phyloP scores from a whole-genome alignment of 2,113 vertebrate genomes.

The Cryptotis parvus region DNA sequence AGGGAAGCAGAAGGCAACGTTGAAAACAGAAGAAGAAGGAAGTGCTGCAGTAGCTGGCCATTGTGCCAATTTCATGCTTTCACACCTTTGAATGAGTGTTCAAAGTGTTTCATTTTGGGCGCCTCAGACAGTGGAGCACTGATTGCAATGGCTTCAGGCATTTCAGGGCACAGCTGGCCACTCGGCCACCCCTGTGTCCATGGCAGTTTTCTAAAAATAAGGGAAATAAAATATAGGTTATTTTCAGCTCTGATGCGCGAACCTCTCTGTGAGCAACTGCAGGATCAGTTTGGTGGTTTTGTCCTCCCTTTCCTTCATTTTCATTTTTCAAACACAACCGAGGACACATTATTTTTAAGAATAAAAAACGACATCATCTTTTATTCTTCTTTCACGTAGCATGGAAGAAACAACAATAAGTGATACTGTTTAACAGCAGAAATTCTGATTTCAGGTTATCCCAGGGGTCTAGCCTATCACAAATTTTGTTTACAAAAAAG shows the following conservation, averaged over 20 bases:
- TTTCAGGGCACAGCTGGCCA: slow-evolving; percentile 63
- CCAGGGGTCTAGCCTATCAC: neutral
- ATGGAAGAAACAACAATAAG: slow-evolving; percentile 17
- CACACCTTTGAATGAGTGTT: slow-evolving; percentile 78
- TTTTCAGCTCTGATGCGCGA: slow-evolving; percentile 72
- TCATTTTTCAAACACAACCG: neutral
- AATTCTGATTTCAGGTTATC: slow-evolving; percentile 12
- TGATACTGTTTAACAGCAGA: slow-evolving; percentile 13
- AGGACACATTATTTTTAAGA: slow-evolving; percentile 18
- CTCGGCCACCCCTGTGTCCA: slow-evolving; percentile 45
- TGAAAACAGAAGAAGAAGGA: slow-evolving; percentile 15
- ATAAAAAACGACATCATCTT: neutral
- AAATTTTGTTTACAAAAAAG: neutral
- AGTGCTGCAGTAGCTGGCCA: neutral
- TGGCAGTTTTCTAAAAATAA: slow-evolving; percentile 74
- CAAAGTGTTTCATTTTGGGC: slow-evolving; percentile 81
- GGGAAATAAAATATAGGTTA: slow-evolving; percentile 74
- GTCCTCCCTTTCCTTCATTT: neutral
- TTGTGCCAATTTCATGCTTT: slow-evolving; percentile 64
- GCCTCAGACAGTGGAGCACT: slow-evolving; percentile 60
- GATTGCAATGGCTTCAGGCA: slow-evolving; percentile 61
- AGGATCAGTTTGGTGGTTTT: slow-evolving; percentile 32
- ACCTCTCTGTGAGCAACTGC: slow-evolving; percentile 69
- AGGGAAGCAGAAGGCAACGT: slow-evolving; percentile 53
- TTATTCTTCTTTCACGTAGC: slow-evolving; percentile 47